Conservation (phyloP, 2,113 vertebrate species). For the Psilopogon haemacephalus region DNA sequence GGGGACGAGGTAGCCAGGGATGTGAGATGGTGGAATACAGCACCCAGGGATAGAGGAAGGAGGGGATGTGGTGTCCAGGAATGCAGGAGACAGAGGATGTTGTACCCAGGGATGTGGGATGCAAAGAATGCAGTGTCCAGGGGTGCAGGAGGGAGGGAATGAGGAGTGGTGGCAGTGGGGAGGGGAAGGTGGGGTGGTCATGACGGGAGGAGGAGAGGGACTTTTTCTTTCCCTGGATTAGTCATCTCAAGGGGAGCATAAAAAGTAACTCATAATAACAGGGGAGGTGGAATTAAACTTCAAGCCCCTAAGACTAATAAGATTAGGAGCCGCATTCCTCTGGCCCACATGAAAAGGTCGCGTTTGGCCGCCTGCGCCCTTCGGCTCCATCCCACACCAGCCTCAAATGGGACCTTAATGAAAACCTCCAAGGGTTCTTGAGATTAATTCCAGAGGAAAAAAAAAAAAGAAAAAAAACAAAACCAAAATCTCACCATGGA, state of each 20-base stretch:
- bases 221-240: background rate
- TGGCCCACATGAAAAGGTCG: background rate
- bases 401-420: background rate
- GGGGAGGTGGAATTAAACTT: background rate
- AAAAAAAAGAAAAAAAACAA: background rate
- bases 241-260: background rate
- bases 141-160: background rate
- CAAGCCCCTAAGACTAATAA: background rate
- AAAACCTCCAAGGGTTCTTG: background rate
- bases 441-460: background rate
- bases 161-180: background rate
- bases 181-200: no score
- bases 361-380: background rate
- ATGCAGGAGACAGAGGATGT: fast-evolving
- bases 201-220: background rate
- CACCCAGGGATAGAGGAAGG: fast-evolving
- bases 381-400: background rate
- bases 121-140: background rate
- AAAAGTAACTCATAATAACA: background rate
- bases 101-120: background rate
- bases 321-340: background rate
- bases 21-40: fast-evolving
- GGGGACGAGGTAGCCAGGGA: background rate
- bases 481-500: background rate
- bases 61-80: background rate